Evolutionary conservation across 2,888 invertebrate species (phyloP).

Genomic region (Ephialtes manifestator): DNA sequence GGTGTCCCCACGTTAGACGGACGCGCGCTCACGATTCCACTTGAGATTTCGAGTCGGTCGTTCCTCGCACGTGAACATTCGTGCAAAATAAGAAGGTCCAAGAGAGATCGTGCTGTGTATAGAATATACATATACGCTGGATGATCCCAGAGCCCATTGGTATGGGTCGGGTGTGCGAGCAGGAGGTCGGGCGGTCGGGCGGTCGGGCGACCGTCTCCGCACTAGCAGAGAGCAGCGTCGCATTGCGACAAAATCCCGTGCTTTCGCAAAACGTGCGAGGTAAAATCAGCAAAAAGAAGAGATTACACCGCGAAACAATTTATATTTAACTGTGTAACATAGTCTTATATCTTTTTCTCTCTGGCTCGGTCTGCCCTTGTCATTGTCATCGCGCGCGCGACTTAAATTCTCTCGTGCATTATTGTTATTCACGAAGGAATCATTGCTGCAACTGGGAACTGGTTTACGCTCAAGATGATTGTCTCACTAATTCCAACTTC

Average conservation of each 20-base stretch:
- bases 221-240: constrained; percentile 57
- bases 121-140: constrained; percentile 38
- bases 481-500: constrained; percentile 48
- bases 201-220: constrained; percentile 41
- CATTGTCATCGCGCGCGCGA: constrained; percentile 11
- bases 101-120: constrained; percentile 34
- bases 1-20: constrained; percentile 23
- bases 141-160: constrained; percentile 64
- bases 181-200: constrained; percentile 41
- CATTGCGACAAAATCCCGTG: constrained; percentile 70
- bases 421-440: constrained; percentile 44
- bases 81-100: constrained; percentile 23
- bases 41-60: constrained; percentile 41
- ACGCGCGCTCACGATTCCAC: constrained; percentile 47
- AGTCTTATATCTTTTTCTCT: neutral
- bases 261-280: constrained; percentile 61
- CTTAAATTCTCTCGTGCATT: constrained; percentile 45
- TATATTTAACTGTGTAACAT: constrained; percentile 60
- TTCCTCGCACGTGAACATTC: constrained; percentile 15
- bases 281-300: constrained; percentile 47
- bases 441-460: constrained; percentile 42
- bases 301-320: constrained; percentile 64
- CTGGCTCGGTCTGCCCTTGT: constrained; percentile 5
- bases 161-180: constrained; percentile 24
- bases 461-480: constrained; percentile 56